Percentiles rank a stretch among this genome's conserved stretches.
Evolutionary conservation across 2,888 invertebrate genomes (phyloP).

Genomic region (Sphaerophoria taeniata): DNA sequence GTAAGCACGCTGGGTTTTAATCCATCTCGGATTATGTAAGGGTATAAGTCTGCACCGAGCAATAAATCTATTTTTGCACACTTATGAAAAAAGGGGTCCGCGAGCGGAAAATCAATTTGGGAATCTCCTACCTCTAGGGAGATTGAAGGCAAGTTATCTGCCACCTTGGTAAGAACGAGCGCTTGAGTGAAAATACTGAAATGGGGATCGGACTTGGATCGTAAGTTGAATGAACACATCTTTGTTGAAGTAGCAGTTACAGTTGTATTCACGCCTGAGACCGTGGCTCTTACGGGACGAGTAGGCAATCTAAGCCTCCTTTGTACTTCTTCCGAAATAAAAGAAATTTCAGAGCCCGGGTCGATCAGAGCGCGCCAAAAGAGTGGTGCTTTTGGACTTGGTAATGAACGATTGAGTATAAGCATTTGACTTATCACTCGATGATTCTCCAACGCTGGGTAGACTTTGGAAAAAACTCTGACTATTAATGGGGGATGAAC

Average conservation of each 20-base stretch:
- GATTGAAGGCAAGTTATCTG: slow-evolving; percentile 3
- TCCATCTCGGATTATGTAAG: slow-evolving; percentile 16
- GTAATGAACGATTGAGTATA: too few species aligned
- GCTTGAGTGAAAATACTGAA: background rate
- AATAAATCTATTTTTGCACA: slow-evolving; percentile 29
- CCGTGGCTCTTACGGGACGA: too few species aligned
- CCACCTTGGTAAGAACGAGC: slow-evolving; percentile 5
- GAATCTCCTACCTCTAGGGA: background rate
- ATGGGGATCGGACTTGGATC: background rate
- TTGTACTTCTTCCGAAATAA: too few species aligned
- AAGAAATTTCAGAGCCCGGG: too few species aligned
- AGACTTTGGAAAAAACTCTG: too few species aligned
- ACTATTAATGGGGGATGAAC: too few species aligned
- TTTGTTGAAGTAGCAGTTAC: slow-evolving; percentile 5
- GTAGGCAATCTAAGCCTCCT: too few species aligned
- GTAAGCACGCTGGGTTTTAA: background rate
- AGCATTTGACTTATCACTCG: too few species aligned
- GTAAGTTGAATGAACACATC: slow-evolving; percentile 13
- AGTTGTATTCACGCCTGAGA: slow-evolving; percentile 1
- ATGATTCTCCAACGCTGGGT: too few species aligned
- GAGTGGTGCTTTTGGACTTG: too few species aligned
- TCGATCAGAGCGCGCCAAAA: too few species aligned
- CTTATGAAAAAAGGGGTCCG: slow-evolving; percentile 24
- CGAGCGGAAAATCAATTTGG: slow-evolving; percentile 1
- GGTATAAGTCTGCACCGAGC: slow-evolving; percentile 33